Percentiles rank a stretch among this genome's conserved stretches.
Evolutionary conservation across 2,888 invertebrate genomes (phyloP).

Genomic region (Pinctada fucata): DNA sequence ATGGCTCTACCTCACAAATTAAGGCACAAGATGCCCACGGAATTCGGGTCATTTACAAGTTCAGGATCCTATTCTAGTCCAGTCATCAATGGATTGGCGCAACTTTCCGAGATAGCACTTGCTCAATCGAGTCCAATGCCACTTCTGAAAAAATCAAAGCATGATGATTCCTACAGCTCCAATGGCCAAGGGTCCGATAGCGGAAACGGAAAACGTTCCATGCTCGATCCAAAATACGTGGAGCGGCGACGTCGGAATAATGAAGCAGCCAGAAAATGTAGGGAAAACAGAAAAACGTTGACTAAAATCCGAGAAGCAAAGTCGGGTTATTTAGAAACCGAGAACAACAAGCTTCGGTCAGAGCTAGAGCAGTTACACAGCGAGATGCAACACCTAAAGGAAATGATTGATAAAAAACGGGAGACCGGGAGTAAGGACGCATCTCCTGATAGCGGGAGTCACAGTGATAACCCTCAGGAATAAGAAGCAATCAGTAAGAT

Average conservation of each 20-base stretch:
- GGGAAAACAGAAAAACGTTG: slow-evolving; percentile 77
- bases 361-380: slow-evolving; percentile 92
- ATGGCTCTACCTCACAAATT: slow-evolving; percentile 67
- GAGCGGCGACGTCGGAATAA: slow-evolving; percentile 78
- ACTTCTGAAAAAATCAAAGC: slow-evolving; percentile 49
- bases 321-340: slow-evolving; percentile 74
- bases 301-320: slow-evolving; percentile 75
- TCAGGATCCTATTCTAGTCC: slow-evolving; percentile 37
- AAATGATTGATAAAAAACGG: slow-evolving; percentile 74
- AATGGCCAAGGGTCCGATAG: slow-evolving; percentile 25
- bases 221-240: slow-evolving; percentile 72
- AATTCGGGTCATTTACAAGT: slow-evolving; percentile 28
- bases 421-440: not conserved
- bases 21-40: slow-evolving; percentile 60
- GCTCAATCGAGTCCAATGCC: slow-evolving; percentile 61
- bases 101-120: slow-evolving; percentile 68
- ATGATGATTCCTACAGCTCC: slow-evolving; percentile 25
- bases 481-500: not conserved
- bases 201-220: slow-evolving; percentile 28
- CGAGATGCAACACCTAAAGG: slow-evolving; percentile 92
- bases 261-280: slow-evolving; percentile 78
- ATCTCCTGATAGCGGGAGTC: not conserved
- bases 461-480: not conserved
- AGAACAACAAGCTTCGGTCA: slow-evolving; percentile 81
- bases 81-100: slow-evolving; percentile 66